phyloP scores from a whole-genome alignment of 1,140 invertebrate species.

The Drosophila rhopaloa region DNA sequence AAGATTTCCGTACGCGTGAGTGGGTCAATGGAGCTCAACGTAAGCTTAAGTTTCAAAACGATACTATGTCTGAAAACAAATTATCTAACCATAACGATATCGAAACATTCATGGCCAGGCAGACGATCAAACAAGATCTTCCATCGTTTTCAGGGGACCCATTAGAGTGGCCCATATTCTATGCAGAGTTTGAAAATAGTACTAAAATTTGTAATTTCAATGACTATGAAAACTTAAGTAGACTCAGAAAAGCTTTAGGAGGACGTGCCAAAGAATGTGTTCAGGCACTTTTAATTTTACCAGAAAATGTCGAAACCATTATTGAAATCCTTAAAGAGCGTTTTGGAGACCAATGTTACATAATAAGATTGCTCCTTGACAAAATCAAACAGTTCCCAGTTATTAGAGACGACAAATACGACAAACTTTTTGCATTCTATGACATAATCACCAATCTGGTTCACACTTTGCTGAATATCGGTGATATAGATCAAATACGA shows the following conservation, averaged over 20 bases:
- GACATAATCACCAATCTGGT: too few relatives aligned
- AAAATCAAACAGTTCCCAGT: too few relatives aligned
- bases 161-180: conserved; percentile 1
- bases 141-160: too few relatives aligned
- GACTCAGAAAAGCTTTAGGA: conserved; percentile 2
- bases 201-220: conserved; percentile 1
- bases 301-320: too few relatives aligned
- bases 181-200: conserved; percentile 2
- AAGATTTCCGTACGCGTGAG: neutral
- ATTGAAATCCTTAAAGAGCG: neutral
- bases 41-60: conserved; percentile 4
- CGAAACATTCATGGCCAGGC: too few relatives aligned
- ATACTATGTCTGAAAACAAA: neutral
- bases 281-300: too few relatives aligned
- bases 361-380: neutral
- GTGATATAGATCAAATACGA: too few relatives aligned
- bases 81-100: neutral
- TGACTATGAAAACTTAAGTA: neutral
- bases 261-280: conserved; percentile 1
- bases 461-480: too few relatives aligned
- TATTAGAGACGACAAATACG: too few relatives aligned
- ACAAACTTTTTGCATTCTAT: too few relatives aligned
- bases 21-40: neutral
- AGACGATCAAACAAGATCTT: too few relatives aligned
- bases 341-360: neutral